phyloP scores from a whole-genome alignment of 1,140 invertebrate genomes.

The Euschistus heros region DNA sequence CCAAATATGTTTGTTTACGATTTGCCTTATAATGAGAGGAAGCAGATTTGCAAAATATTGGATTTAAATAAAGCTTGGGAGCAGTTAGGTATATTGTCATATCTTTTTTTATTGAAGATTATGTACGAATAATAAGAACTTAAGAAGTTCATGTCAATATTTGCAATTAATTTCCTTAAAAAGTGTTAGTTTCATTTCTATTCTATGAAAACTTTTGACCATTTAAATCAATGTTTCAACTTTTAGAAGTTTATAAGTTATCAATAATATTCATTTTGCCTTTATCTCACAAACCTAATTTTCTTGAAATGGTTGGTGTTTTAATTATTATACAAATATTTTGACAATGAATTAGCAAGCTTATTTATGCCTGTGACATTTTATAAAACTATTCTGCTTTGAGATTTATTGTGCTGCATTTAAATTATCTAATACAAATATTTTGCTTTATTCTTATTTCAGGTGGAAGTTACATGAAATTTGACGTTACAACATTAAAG shows the following conservation, averaged over 20 bases:
- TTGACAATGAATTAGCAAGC: not conserved
- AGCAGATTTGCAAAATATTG: conserved; percentile 59
- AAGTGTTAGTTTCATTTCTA: not conserved
- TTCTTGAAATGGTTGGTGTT: not conserved
- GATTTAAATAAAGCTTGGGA: conserved; percentile 71
- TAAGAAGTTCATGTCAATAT: not conserved
- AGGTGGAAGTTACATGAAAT: conserved; percentile 43
- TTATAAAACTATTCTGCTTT: not conserved
- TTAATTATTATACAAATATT: not conserved
- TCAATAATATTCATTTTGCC: not conserved
- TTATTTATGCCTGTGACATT: no score
- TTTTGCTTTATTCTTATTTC: not conserved
- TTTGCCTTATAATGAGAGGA: conserved; percentile 53
- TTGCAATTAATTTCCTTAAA: not conserved
- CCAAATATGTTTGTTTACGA: conserved; percentile 52
- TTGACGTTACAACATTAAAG: conserved; percentile 39
- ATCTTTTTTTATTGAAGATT: not conserved
- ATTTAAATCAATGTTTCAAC: not conserved
- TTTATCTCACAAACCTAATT: not conserved
- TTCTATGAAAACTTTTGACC: not conserved
- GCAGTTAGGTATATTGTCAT: conserved; percentile 44
- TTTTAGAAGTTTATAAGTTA: not conserved
- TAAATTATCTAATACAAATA: not conserved
- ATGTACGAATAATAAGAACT: not conserved
- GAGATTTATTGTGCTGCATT: not conserved